A percentile compares a stretch with the other conserved stretches of the same genome.
These are phyloP conservation scores for Lamellibrachia columna DNA, from an alignment of 2,888 invertebrate species.

Conservation along the genomic window DNA sequence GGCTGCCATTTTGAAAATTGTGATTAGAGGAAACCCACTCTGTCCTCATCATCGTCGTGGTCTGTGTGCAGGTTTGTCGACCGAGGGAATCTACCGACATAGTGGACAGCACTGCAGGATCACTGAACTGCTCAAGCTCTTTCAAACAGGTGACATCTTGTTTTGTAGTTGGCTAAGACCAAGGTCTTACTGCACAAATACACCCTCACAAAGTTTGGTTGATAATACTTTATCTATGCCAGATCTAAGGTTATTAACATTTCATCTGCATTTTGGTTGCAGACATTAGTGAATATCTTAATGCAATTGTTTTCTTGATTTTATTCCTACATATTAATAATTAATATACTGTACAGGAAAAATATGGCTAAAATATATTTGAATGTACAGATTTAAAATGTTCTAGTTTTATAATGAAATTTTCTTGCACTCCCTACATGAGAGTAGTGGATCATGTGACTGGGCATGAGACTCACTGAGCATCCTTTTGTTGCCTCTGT, in stretches of 20 bases:
- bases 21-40: too few relatives aligned
- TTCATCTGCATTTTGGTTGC: background rate
- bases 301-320: too few relatives aligned
- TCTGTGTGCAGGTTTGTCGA: slow-evolving; percentile 50
- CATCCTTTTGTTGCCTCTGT: background rate
- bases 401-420: too few relatives aligned
- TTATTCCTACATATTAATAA: too few relatives aligned
- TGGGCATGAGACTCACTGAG: background rate
- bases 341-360: too few relatives aligned
- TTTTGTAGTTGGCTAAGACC: background rate
- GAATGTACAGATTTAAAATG: too few relatives aligned
- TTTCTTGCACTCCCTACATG: too few relatives aligned
- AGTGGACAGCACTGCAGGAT: slow-evolving; percentile 82
- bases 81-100: slow-evolving; percentile 85
- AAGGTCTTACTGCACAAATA: background rate
- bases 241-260: background rate
- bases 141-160: slow-evolving; percentile 60
- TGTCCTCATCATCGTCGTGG: too few relatives aligned
- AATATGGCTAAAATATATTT: too few relatives aligned
- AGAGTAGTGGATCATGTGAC: too few relatives aligned
- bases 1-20: too few relatives aligned
- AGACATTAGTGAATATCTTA: background rate
- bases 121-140: slow-evolving; percentile 77
- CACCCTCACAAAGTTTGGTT: background rate
- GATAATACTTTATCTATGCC: background rate